Percentiles rank a stretch among this genome's conserved stretches.
Conservation (phyloP, 2,797 vertebrate species). For the Scolopax bukidnonensis region DNA sequence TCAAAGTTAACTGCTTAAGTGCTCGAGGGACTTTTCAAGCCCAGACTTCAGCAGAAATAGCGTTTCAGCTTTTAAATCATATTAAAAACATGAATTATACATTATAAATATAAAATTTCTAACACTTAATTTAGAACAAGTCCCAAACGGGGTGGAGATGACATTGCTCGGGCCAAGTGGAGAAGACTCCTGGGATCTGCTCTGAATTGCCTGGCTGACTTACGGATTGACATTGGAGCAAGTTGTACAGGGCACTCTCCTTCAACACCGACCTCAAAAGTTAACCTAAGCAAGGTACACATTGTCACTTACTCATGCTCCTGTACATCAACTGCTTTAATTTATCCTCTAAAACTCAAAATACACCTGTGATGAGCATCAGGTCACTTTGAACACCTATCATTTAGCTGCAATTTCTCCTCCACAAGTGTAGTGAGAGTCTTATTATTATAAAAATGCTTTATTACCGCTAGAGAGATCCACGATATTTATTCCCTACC, state of each 20-base stretch:
- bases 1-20: constrained; percentile 14
- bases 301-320: rapidly evolving
- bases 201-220: background rate
- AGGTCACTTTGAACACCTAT: background rate
- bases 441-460: background rate
- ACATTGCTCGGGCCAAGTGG: background rate
- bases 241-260: background rate
- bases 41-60: background rate
- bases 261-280: background rate
- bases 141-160: background rate
- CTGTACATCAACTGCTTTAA: background rate
- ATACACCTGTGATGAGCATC: rapidly evolving
- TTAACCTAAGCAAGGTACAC: background rate
- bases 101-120: constrained; percentile 23
- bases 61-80: background rate
- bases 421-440: background rate
- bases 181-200: background rate
- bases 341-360: background rate
- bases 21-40: constrained; percentile 13
- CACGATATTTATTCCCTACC: background rate
- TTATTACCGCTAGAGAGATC: too few species aligned
- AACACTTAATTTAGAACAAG: background rate
- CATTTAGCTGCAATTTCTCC: background rate
- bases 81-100: constrained; percentile 17
- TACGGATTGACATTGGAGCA: background rate